Evolutionary conservation across 2,888 invertebrate species (phyloP), one percentile per base, ranked within the genome.

Genomic region (Barypeithes pellucidus): DNA sequence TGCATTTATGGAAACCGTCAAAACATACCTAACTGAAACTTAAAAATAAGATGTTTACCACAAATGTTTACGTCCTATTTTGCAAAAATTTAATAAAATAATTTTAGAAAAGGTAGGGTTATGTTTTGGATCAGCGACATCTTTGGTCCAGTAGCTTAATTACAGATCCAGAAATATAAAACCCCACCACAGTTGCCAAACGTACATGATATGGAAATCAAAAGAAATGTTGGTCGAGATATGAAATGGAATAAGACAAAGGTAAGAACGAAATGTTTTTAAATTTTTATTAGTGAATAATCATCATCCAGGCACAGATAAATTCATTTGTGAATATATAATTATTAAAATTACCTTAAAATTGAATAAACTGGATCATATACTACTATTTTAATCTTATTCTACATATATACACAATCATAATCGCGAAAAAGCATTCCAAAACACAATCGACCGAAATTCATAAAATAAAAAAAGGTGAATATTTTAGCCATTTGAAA

Each of bases 251-350:
- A 43, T 5, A 14, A 43, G 1, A 43, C 1, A n/a, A 7, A n/a
- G n/a, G 4, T 14, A 41, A 41, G n/a, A 24, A 29, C 47, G 14
- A n/a, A 24, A 14, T 52, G n/a, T 62, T 63, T 61, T 47, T 18
- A 67, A 1, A 47, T 47, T 68, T 84, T 83, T 84, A 84, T 84
- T 84, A 83, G 84, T 85, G 84, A 84, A 84, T 74, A 66, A 66
- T 66, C 50, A 66, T 66, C 50, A 73, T 83, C 84, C 85, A 85
- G 85, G 85, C 85, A 85, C 85, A 84, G 84, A 84, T 83, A 85
- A 84, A 85, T 84, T 85, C 84, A 81, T 80, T 83, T 83, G 84
- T 81, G 83, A 84, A 82, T 84, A 82, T 82, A 82, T 82, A 82
- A 79, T 81, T 80, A 78, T 81, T 83, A 83, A 84, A 80, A 79